Evolutionary conservation across 2,113 vertebrate species (phyloP).

Genomic region (Ifrita kowaldi): DNA sequence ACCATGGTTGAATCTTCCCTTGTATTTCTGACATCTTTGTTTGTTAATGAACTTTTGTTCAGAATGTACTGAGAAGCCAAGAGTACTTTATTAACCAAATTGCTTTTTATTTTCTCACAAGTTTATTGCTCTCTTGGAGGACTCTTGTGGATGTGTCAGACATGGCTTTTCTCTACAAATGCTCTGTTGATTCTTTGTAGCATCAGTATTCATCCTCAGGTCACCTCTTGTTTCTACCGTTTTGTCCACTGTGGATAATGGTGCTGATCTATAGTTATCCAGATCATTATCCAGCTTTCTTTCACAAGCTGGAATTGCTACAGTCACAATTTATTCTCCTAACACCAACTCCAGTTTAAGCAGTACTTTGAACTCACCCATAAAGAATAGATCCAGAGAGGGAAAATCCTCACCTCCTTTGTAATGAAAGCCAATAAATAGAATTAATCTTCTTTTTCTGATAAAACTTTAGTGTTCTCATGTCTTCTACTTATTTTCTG

Average conservation of each 20-base stretch:
- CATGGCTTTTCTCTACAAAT: background rate
- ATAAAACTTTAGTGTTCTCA: background rate
- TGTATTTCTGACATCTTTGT: background rate
- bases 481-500: background rate
- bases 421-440: background rate
- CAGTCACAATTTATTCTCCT: background rate
- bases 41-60: background rate
- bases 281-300: background rate
- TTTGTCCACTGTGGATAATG: background rate
- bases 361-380: background rate
- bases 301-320: background rate
- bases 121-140: background rate
- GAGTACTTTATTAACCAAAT: background rate
- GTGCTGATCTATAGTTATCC: background rate
- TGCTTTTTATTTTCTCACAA: background rate
- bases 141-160: background rate
- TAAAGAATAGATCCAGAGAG: background rate
- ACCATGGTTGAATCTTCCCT: background rate
- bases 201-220: background rate
- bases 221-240: background rate
- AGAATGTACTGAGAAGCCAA: background rate
- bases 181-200: background rate
- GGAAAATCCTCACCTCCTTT: background rate
- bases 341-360: background rate
- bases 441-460: background rate